Evolutionary conservation across 2,113 vertebrate genomes (phyloP), one percentile per base, ranked within the genome.

Genomic region (Chrysochloris asiatica): DNA sequence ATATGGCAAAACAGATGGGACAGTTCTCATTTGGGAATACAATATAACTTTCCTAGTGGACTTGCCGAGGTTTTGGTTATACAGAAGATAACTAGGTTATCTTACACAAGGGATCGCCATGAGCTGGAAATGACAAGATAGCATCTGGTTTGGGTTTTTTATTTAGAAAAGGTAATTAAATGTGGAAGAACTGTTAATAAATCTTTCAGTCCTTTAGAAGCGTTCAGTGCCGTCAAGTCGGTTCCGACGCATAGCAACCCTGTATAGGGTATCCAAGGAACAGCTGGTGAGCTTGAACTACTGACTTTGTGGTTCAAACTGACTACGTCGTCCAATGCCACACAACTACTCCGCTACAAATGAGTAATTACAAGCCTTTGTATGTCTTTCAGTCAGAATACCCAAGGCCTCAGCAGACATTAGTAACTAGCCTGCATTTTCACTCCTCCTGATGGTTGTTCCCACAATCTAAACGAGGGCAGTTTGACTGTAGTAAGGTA

Each of bases 21-120:
- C 79, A 80, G 26, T 41, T 90, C 38, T 88, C 30, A 45, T 54
- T 41, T 91, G 36, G 86, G 59, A 52, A 82, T 89, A 83, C 12
- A 56, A 54, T 47, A 80, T 36, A 77, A 88, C 22, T 73, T 36
- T 41, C 24, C 14, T n/a, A n/a, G n/a, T n/a, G n/a, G n/a, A n/a
- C 22, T 50, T 79, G 9, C 8, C 36, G 45, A 75, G 79, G 28
- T 88, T 77, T 59, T 33, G 47, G 59, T 33, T 76, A 41, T 69
- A 28, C 92, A 54, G 43, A 86, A 76, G 61, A 72, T 56, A 92
- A 54, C 26, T 59, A 72, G 30, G 78, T 21, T 75, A 72, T 21
- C 69, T 72, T 67, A 36, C 36, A 22, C 36, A 10, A 38, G 67
- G 67, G 36, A 36, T 38, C 36, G 10, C 67, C 67, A 10, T 36